A percentile compares a stretch with the other conserved stretches of the same genome.
These are phyloP conservation scores for Thripadectes ignobilis DNA, from an alignment of 2,797 vertebrate species.

Conservation along the genomic window DNA sequence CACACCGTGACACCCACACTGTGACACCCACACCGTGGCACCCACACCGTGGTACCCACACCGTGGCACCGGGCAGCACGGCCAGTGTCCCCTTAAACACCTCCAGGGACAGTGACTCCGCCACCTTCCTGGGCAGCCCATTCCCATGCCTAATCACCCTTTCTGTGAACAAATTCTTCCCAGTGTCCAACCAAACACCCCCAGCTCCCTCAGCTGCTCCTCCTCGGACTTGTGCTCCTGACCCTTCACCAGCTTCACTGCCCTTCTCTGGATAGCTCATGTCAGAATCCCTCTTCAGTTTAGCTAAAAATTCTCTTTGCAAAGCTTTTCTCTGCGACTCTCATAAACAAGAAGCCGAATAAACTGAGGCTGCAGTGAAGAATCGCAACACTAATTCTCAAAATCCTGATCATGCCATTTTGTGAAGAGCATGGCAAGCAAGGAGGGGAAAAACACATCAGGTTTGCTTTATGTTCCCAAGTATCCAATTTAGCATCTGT, in stretches of 20 bases:
- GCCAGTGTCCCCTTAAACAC: too few relatives aligned
- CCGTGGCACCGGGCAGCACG: too few relatives aligned
- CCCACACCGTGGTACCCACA: too few relatives aligned
- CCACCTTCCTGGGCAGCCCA: too few relatives aligned
- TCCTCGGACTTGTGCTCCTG: not conserved
- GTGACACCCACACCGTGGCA: too few relatives aligned
- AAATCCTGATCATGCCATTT: not conserved
- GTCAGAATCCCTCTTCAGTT: accelerated
- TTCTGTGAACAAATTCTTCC: too few relatives aligned
- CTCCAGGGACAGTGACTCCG: too few relatives aligned
- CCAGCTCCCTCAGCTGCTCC: not conserved
- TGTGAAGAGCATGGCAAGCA: not conserved
- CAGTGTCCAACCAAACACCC: too few relatives aligned
- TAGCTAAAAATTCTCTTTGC: too few relatives aligned
- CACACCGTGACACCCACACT: too few relatives aligned
- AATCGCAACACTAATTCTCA: not conserved
- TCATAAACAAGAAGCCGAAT: not conserved
- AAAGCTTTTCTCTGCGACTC: too few relatives aligned
- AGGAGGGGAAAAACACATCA: not conserved
- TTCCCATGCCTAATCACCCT: too few relatives aligned
- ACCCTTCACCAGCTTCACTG: not conserved
- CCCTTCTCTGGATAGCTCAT: not conserved
- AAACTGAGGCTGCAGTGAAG: not conserved
- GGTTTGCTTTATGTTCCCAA: not conserved
- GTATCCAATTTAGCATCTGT: not conserved